A percentile compares a stretch with the other conserved stretches of the same genome.
Evolutionary conservation across 2,888 invertebrate species (phyloP).

Genomic region (Uloborus plumipes): DNA sequence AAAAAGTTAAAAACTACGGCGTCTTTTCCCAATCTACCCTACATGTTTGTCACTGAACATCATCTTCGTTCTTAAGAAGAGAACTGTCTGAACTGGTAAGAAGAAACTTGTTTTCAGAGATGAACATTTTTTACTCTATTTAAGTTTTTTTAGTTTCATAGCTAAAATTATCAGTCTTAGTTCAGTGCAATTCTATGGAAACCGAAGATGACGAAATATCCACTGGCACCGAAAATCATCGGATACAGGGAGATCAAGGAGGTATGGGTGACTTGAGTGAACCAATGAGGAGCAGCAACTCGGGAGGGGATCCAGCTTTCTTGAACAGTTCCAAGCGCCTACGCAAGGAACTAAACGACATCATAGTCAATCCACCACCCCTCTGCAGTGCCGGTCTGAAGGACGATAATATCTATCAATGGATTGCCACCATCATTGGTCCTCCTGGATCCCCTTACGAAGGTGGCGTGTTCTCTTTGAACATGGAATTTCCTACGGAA

Average conservation of each 20-base stretch:
- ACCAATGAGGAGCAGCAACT: not conserved
- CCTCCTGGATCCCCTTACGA: conserved; percentile 73
- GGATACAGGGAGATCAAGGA: not conserved
- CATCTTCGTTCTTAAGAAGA: too few species aligned
- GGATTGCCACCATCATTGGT: conserved; percentile 70
- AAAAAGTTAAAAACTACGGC: too few species aligned
- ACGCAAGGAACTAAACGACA: conserved; percentile 67
- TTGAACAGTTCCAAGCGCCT: not conserved
- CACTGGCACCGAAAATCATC: not conserved
- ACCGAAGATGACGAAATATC: not conserved
- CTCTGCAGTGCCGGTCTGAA: conserved; percentile 72
- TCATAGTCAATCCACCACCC: conserved; percentile 72
- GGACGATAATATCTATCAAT: conserved; percentile 72
- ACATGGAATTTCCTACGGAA: conserved; percentile 71
- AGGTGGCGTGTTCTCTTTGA: conserved; percentile 73
- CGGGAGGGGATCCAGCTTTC: too few species aligned
- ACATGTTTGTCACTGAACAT: too few species aligned
- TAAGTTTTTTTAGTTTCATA: too few species aligned
- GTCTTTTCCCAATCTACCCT: too few species aligned
- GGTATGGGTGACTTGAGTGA: not conserved
- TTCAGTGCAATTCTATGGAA: too few species aligned
- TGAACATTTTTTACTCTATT: too few species aligned
- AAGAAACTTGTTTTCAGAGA: too few species aligned
- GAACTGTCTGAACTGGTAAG: too few species aligned
- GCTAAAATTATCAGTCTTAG: too few species aligned